A percentile compares a stretch with the other conserved stretches of the same genome.
phyloP scores from a whole-genome alignment of 2,888 invertebrate genomes.

The Exephanes ischioxanthus region DNA sequence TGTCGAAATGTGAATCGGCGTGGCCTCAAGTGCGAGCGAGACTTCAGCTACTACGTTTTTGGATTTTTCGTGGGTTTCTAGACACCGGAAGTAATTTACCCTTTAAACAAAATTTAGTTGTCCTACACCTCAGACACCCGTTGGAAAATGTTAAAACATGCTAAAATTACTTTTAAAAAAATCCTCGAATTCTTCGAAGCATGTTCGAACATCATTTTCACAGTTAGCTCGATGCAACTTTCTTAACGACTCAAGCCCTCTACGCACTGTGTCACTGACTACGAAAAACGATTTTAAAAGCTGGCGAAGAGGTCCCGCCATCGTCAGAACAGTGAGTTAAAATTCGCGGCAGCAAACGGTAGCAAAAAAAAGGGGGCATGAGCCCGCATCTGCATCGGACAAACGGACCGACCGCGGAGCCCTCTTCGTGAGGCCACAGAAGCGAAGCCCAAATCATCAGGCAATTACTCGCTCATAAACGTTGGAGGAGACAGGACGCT shows the following conservation, averaged over 20 bases:
- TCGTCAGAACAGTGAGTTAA: slow-evolving; percentile 18
- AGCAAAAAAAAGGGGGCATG: slow-evolving; percentile 18
- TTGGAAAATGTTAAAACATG: not conserved
- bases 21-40: not conserved
- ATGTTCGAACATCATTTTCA: not conserved
- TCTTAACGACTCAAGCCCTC: not conserved
- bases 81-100: not conserved
- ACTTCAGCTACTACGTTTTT: not conserved
- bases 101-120: not conserved
- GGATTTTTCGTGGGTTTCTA: not conserved
- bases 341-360: not conserved
- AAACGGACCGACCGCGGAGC: slow-evolving; percentile 25
- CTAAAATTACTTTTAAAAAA: not conserved
- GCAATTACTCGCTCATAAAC: slow-evolving; percentile 81
- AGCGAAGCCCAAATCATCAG: slow-evolving; percentile 75
- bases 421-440: not conserved
- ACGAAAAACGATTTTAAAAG: not conserved
- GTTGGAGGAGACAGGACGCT: slow-evolving; percentile 65
- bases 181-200: not conserved
- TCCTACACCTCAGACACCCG: not conserved
- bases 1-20: not conserved
- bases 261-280: not conserved
- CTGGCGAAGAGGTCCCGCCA: slow-evolving; percentile 6
- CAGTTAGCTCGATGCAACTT: not conserved
- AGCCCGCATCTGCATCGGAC: slow-evolving; percentile 11